These are phyloP conservation scores for Aplochiton taeniatus DNA, from an alignment of 2,797 vertebrate species.

Conservation along the genomic window DNA sequence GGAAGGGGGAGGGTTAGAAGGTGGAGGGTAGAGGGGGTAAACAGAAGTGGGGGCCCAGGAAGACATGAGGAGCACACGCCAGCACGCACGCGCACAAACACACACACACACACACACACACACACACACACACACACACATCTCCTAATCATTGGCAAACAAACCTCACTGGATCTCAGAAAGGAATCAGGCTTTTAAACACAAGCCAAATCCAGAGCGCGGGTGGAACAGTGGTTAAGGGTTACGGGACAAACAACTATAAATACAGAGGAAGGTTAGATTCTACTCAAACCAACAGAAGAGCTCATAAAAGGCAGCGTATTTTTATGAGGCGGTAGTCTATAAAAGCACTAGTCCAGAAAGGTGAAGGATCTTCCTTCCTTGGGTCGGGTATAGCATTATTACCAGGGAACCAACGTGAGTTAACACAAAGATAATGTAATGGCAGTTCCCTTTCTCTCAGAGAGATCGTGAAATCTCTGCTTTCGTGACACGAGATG, in stretches of 20 bases:
- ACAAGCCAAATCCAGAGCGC: conserved; percentile 42
- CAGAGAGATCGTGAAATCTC: too few species aligned
- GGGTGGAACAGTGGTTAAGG: conserved; percentile 44
- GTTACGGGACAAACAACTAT: conserved; percentile 16
- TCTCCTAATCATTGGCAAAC: conserved; percentile 29
- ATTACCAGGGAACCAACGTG: too few species aligned
- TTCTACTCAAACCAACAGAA: conserved; percentile 1
- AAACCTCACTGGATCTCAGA: conserved; percentile 26
- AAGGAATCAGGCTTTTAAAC: conserved; percentile 33
- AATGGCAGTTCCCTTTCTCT: too few species aligned
- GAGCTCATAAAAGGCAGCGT: background rate
- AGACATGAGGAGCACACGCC: conserved; percentile 13
- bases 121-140: conserved; percentile 11
- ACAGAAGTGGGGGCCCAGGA: background rate
- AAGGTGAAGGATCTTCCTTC: too few species aligned
- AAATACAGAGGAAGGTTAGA: conserved; percentile 22
- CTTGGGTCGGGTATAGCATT: too few species aligned
- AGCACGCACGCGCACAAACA: conserved; percentile 28
- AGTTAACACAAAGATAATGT: too few species aligned
- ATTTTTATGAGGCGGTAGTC: conserved; percentile 2
- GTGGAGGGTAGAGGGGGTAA: conserved; percentile 1
- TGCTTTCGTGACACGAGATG: too few species aligned
- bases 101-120: conserved; percentile 21
- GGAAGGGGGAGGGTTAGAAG: background rate
- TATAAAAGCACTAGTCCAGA: too few species aligned